Evolutionary conservation across 2,113 vertebrate genomes (phyloP), one percentile per base, ranked within the genome.

Genomic region (Cololabis saira): DNA sequence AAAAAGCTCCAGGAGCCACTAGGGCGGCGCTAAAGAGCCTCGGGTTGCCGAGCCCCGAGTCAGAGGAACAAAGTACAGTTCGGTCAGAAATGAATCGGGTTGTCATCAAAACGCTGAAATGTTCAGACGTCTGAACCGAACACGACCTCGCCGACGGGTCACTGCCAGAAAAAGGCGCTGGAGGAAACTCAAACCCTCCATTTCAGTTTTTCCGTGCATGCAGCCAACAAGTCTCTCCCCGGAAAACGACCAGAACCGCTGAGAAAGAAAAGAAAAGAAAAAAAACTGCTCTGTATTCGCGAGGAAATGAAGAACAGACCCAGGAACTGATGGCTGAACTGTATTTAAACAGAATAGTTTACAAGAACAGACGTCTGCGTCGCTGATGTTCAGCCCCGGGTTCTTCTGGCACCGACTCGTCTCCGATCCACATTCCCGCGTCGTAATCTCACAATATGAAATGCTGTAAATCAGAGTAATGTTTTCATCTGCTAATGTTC

Each of bases 171-270:
- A 9, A 66, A 65, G 22, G 47, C 50, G 2, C n/a, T 3, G 65
- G 47, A 72, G 61, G 73, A 74, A 71, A 55, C 56, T 67, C 44
- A 41, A 71, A 74, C 53, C 64, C 71, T 53, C 73, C 73, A 76
- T 87, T 85, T 87, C 63, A 79, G 61, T 64, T 78, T 77, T 82
- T 78, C 73, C 74, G 0, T 48, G 27, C 37, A 15, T 54, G 55
- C 42, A 44, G 60, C 73, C 77, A 83, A 71, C 78, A 87, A 67
- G 82, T 84, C 75, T 76, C 72, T 77, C 41, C 42, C 56, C 74
- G 81, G 75, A 78, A 75, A 61, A 66, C 18, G 68, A 19, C 50
- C 71, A 64, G 37, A 71, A 55, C 16, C 55, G 4, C 40, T 48
- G 3, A 27, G 5, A 27, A 27, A 27, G 5, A 27, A 5, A 27